Evolutionary conservation across 1,140 invertebrate genomes (phyloP).

Genomic region (Pseudachorutes palmiensis): DNA sequence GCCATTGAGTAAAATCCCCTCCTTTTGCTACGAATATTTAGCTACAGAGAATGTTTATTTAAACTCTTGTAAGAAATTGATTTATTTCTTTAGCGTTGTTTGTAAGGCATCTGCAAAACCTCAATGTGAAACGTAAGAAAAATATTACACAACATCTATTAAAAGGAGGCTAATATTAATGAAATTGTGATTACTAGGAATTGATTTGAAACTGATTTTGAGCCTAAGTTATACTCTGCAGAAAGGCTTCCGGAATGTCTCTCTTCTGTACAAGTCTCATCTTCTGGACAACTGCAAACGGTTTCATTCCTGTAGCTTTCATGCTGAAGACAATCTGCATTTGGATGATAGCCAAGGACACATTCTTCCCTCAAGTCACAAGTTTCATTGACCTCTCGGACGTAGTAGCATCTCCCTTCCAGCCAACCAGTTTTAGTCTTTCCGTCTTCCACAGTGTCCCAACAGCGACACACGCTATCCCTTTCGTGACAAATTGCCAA

Average conservation of each 20-base stretch:
- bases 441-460: neutral
- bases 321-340: slow-evolving; percentile 16
- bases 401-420: neutral
- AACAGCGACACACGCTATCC: neutral
- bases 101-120: too few species aligned
- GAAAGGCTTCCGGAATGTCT: neutral
- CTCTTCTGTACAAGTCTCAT: slow-evolving; percentile 8
- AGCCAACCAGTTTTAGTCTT: neutral
- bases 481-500: neutral
- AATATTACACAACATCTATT: too few species aligned
- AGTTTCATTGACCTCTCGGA: neutral
- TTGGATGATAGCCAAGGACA: neutral
- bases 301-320: neutral
- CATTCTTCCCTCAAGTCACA: neutral
- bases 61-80: too few species aligned
- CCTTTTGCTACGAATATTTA: too few species aligned
- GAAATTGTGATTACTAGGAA: too few species aligned
- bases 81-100: too few species aligned
- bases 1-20: too few species aligned
- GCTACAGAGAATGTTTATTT: too few species aligned
- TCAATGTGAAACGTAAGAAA: too few species aligned
- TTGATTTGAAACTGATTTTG: too few species aligned
- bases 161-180: too few species aligned
- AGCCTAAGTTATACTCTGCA: too few species aligned
- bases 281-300: slow-evolving; percentile 16